Evolutionary conservation across 2,888 invertebrate species (phyloP).

Genomic region (Bugulina stolonifera): DNA sequence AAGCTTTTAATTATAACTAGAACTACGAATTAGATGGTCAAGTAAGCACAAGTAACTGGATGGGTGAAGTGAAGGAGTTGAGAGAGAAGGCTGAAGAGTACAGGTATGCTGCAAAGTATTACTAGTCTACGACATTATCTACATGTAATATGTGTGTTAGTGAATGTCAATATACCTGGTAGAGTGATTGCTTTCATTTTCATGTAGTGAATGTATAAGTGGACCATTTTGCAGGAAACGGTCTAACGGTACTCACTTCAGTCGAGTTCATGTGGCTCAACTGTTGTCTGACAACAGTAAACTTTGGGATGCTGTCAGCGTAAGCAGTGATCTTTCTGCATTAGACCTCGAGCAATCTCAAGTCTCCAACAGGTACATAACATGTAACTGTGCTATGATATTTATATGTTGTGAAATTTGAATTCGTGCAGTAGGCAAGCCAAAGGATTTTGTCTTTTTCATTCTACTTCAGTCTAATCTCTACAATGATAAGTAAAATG

Average conservation of each 20-base stretch:
- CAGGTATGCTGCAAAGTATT: slow-evolving; percentile 61
- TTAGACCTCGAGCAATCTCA: slow-evolving; percentile 4
- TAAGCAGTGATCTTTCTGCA: slow-evolving; percentile 30
- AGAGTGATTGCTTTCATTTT: no score
- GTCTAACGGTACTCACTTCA: slow-evolving; percentile 76
- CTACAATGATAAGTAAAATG: no score
- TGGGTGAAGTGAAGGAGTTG: slow-evolving; percentile 80
- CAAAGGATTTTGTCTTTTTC: no score
- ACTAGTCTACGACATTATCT: no score
- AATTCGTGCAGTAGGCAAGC: no score
- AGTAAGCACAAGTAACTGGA: slow-evolving; percentile 51
- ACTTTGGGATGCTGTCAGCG: slow-evolving; percentile 66
- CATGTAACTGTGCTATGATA: no score
- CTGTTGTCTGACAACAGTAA: slow-evolving; percentile 82
- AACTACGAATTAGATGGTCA: not conserved
- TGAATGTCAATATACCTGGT: no score
- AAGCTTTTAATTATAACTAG: not conserved
- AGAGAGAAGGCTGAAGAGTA: slow-evolving; percentile 92
- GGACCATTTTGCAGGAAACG: slow-evolving; percentile 10
- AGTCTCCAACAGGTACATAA: not conserved
- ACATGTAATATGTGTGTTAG: no score
- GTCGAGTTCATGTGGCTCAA: slow-evolving; percentile 75
- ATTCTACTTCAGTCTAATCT: no score
- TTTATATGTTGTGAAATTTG: no score
- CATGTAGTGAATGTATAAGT: no score